Evolutionary conservation across 2,888 invertebrate genomes (phyloP).

Genomic region (Andrena bucephala): DNA sequence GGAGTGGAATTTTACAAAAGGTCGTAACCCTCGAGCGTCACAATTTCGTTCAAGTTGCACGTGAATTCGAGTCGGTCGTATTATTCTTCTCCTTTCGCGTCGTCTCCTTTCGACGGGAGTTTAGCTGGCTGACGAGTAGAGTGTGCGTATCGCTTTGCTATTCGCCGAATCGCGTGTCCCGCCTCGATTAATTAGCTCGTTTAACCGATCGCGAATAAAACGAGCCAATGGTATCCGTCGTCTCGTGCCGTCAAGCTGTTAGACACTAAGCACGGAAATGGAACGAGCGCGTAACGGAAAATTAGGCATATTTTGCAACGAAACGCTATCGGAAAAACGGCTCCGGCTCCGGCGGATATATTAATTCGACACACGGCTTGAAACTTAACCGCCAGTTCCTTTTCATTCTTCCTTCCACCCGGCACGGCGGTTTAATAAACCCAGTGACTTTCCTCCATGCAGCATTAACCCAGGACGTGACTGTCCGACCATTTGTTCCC

Average conservation of each 20-base stretch:
- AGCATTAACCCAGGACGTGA: constrained; percentile 82
- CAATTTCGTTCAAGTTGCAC: constrained; percentile 29
- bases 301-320: background rate
- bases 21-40: constrained; percentile 49
- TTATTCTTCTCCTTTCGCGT: background rate
- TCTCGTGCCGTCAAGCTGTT: background rate
- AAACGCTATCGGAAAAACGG: constrained; percentile 11
- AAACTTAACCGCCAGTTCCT: constrained; percentile 69
- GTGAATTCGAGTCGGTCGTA: background rate
- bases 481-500: constrained; percentile 73
- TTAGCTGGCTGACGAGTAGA: background rate
- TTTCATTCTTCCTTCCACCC: constrained; percentile 65
- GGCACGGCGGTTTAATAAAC: constrained; percentile 79
- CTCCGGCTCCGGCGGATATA: constrained; percentile 36
- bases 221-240: background rate
- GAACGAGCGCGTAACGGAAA: too few relatives aligned
- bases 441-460: constrained; percentile 80
- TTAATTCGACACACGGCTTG: constrained; percentile 70
- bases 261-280: background rate
- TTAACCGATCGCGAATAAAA: constrained; percentile 14
- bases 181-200: constrained; percentile 33
- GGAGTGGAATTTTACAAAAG: constrained; percentile 66
- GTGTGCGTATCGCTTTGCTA: too few relatives aligned
- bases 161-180: constrained; percentile 13
- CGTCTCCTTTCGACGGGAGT: background rate